A percentile compares a stretch with the other conserved stretches of the same genome.
phyloP scores from a whole-genome alignment of 2,888 invertebrate species.

The Bellardia pandia region DNA sequence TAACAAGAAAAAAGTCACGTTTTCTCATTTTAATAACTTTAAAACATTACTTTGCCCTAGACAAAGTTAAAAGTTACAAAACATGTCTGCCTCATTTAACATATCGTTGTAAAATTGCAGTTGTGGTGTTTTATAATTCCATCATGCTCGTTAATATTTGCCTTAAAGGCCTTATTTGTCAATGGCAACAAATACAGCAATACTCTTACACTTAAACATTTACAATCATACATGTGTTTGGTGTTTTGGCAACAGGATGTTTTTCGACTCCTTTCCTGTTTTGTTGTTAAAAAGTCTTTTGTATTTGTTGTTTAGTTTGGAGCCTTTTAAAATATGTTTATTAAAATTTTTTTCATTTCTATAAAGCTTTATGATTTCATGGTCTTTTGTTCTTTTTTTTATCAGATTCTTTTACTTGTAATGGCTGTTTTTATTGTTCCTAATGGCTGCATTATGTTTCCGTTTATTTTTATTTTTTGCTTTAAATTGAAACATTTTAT shows the following conservation, averaged over 20 bases:
- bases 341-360: conserved; percentile 21
- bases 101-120: conserved; percentile 37
- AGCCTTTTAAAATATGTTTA: conserved; percentile 49
- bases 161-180: conserved; percentile 78
- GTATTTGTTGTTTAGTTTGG: conserved; percentile 42
- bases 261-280: conserved; percentile 75
- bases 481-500: conserved; percentile 15
- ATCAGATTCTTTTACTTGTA: conserved; percentile 32
- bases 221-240: conserved; percentile 13
- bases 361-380: conserved; percentile 60
- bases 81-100: conserved; percentile 39
- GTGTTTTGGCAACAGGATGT: conserved; percentile 74
- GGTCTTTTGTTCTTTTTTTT: conserved; percentile 56
- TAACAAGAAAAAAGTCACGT: conserved; percentile 72
- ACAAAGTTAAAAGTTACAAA: conserved; percentile 51
- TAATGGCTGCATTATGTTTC: conserved; percentile 69
- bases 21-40: conserved; percentile 49
- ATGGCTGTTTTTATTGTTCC: conserved; percentile 62
- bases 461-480: conserved; percentile 6
- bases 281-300: conserved; percentile 51
- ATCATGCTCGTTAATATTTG: conserved; percentile 84
- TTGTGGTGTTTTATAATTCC: conserved; percentile 74
- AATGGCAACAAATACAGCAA: conserved; percentile 66
- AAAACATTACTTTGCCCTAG: conserved; percentile 4
- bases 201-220: conserved; percentile 1